These are phyloP conservation scores for Clistopyga incitator DNA, from an alignment of 2,888 invertebrate species.

Conservation along the genomic window DNA sequence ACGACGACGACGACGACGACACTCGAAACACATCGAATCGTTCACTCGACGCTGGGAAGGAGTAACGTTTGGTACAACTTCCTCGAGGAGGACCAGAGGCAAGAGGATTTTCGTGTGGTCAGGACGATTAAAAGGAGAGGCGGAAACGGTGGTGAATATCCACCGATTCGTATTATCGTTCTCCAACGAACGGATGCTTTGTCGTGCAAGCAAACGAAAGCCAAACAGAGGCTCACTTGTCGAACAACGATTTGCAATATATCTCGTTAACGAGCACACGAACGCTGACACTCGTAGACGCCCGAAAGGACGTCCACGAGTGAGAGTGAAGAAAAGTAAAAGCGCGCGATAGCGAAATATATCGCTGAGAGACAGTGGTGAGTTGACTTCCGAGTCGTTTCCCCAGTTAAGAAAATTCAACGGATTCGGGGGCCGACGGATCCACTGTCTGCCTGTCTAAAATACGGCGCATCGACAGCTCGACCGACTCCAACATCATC, in stretches of 20 bases:
- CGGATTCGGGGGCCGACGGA: slow-evolving; percentile 60
- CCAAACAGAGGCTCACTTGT: background rate
- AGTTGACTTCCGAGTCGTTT: slow-evolving; percentile 57
- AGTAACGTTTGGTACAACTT: slow-evolving; percentile 9
- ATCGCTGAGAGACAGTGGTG: slow-evolving; percentile 51
- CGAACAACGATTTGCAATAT: background rate
- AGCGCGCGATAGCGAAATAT: slow-evolving; percentile 26
- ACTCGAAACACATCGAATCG: background rate
- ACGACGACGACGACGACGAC: slow-evolving; percentile 24
- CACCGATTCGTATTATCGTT: background rate
- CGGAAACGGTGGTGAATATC: background rate
- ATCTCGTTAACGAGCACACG: background rate
- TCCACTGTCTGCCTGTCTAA: slow-evolving; percentile 41
- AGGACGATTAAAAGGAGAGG: background rate
- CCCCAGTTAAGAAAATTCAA: slow-evolving; percentile 54
- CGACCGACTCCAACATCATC: background rate
- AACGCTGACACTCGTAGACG: slow-evolving; percentile 66
- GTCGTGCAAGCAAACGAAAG: background rate
- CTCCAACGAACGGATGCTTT: background rate
- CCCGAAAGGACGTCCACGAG: slow-evolving; percentile 66
- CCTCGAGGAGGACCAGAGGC: background rate
- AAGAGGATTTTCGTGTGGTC: background rate
- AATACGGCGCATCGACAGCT: background rate
- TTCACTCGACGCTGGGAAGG: slow-evolving; percentile 45
- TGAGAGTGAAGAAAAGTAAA: slow-evolving; percentile 51